Evolutionary conservation across 2,113 vertebrate species (phyloP).

Genomic region (Rattus rattus): DNA sequence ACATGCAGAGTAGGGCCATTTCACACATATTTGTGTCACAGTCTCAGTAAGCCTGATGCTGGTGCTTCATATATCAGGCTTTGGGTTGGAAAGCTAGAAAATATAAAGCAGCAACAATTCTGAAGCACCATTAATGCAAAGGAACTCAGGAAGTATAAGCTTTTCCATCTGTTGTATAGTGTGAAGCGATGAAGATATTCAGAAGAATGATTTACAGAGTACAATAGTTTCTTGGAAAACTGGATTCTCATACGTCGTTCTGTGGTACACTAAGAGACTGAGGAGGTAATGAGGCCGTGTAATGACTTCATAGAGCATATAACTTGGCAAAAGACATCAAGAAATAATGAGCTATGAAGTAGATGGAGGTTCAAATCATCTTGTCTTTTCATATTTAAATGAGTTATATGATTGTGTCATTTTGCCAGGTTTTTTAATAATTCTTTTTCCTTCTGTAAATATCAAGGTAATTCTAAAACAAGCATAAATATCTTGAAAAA

Average conservation of each 20-base stretch:
- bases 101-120: not conserved
- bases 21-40: conserved; percentile 13
- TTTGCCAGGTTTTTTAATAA: conserved; percentile 13
- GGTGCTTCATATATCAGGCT: not conserved
- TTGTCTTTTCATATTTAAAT: conserved; percentile 47
- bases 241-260: conserved; percentile 66
- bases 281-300: conserved; percentile 72
- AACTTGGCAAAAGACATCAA: conserved; percentile 67
- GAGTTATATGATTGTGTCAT: conserved; percentile 44
- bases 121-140: not conserved
- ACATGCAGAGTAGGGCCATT: accelerated
- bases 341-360: conserved; percentile 76
- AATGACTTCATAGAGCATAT: conserved; percentile 55
- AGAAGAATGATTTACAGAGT: conserved; percentile 63
- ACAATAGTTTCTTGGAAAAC: conserved; percentile 51
- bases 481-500: conserved; percentile 39
- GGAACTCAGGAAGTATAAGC: conserved; percentile 20
- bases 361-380: conserved; percentile 53
- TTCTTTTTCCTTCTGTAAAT: conserved; percentile 52
- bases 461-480: conserved; percentile 48
- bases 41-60: not conserved
- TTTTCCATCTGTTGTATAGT: conserved; percentile 7
- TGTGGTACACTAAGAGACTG: conserved; percentile 68
- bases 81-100: not conserved
- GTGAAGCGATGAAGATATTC: conserved; percentile 50